Conservation (phyloP, 2,888 invertebrate genomes). For the Acutogordius australiensis region DNA sequence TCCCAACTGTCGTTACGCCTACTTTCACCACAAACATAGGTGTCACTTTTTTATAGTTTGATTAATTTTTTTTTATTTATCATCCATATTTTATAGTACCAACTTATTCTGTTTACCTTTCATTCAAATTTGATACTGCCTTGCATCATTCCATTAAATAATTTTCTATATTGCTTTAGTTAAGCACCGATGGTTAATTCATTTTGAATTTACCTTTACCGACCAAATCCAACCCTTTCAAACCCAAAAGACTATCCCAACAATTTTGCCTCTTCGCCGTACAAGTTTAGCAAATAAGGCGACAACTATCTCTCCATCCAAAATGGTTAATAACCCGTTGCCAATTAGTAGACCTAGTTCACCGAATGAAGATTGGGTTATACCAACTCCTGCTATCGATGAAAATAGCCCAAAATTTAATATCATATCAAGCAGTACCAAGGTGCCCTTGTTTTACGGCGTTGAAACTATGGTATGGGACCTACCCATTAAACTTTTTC, state of each 20-base stretch:
- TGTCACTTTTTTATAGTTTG: no score
- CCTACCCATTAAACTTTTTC: conserved; percentile 65
- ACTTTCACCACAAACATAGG: conserved; percentile 2
- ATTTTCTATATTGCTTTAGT: no score
- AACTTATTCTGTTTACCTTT: no score
- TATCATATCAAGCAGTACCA: neutral
- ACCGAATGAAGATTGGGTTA: neutral
- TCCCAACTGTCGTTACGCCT: neutral
- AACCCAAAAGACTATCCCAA: neutral
- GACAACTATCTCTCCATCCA: neutral
- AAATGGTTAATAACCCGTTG: no score
- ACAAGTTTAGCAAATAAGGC: neutral
- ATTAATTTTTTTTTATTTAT: no score
- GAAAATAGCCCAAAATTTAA: no score
- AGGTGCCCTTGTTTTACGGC: conserved; percentile 50
- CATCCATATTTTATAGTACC: no score
- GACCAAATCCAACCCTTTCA: neutral
- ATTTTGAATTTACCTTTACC: conserved; percentile 4
- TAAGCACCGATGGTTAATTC: conserved; percentile 2
- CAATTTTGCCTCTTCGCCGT: neutral
- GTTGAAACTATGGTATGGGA: conserved; percentile 99
- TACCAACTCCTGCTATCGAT: neutral
- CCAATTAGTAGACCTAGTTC: neutral
- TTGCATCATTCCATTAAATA: no score
- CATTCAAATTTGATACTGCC: no score